phyloP scores from a whole-genome alignment of 2,113 vertebrate genomes.

The Pelobates fuscus region DNA sequence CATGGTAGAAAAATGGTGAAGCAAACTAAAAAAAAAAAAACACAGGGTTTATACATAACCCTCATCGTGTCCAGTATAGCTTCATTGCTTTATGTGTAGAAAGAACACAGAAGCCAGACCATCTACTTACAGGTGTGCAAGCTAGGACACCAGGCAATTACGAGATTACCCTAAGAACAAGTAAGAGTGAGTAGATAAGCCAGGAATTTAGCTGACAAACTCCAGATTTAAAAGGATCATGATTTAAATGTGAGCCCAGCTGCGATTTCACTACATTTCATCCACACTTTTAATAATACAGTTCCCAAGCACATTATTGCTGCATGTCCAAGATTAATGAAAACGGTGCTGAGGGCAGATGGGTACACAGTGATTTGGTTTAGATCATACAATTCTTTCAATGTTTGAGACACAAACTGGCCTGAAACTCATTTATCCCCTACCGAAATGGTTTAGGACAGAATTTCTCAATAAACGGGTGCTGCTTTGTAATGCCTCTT shows the following conservation, averaged over 20 bases:
- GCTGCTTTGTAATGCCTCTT: too few species aligned
- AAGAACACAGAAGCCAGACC: too few species aligned
- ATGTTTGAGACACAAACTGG: neutral
- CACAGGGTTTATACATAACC: too few species aligned
- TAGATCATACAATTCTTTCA: conserved; percentile 3
- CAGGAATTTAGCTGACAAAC: conserved; percentile 5
- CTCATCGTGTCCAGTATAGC: too few species aligned
- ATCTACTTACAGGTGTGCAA: conserved; percentile 10
- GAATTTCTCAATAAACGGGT: neutral
- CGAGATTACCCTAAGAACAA: conserved; percentile 8
- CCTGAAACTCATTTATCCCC: neutral
- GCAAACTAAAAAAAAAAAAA: too few species aligned
- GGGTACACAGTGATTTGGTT: conserved; percentile 16
- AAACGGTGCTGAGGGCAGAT: conserved; percentile 23
- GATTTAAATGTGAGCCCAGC: conserved; percentile 18
- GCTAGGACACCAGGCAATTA: conserved; percentile 29
- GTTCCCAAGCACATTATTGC: conserved; percentile 20
- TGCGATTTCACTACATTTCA: conserved; percentile 11
- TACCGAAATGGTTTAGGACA: conserved; percentile 1
- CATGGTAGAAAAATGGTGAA: too few species aligned
- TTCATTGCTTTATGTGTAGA: too few species aligned
- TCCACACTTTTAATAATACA: conserved; percentile 10
- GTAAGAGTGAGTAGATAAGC: conserved; percentile 18
- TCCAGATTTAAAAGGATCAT: conserved; percentile 10
- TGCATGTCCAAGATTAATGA: conserved; percentile 33